Conservation (phyloP, 2,113 vertebrate species). For the Sorex araneus region DNA sequence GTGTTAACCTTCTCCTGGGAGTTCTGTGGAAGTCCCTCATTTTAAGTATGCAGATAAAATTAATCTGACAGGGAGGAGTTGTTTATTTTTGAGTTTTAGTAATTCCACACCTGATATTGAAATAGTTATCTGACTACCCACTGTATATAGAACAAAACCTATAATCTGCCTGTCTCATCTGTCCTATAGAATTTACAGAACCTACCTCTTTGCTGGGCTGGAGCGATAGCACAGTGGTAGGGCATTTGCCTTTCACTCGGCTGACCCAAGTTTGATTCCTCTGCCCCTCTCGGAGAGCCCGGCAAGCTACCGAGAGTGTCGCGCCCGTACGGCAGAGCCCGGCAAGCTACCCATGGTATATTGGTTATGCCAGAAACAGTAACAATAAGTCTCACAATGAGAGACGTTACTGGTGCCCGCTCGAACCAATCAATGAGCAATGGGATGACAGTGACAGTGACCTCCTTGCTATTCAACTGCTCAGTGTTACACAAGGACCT, state of each 20-base stretch:
- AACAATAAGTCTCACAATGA: no score
- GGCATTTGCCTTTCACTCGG: no score
- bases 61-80: conserved; percentile 19
- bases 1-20: conserved; percentile 46
- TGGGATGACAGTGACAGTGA: no score
- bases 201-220: fast-evolving
- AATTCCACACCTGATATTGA: background rate
- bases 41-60: conserved; percentile 76
- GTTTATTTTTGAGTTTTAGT: conserved; percentile 50
- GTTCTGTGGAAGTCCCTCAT: conserved; percentile 63
- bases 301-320: no score
- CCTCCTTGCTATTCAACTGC: background rate
- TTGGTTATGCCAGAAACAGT: no score
- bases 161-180: background rate
- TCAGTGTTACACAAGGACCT: background rate
- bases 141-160: conserved; percentile 8
- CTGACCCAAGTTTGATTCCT: no score
- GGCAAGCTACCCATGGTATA: no score
- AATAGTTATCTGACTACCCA: conserved; percentile 47
- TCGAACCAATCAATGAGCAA: no score
- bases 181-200: background rate
- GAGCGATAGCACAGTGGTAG: no score
- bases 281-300: no score
- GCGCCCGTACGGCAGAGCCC: no score
- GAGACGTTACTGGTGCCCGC: no score